Conservation (phyloP, 1,140 invertebrate genomes). For the Atta texana region DNA sequence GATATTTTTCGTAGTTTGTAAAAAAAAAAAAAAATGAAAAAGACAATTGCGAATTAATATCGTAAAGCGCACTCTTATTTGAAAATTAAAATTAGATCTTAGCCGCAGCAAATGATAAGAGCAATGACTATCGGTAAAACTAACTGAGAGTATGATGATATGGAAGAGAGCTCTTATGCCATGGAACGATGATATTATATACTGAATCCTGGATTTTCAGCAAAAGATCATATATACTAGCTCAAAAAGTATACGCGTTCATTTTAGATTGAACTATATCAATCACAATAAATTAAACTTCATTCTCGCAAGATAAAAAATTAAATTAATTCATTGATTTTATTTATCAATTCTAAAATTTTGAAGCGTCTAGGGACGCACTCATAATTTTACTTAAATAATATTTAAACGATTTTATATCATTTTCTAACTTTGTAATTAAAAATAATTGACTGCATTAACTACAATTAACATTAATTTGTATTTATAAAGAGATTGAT, state of each 20-base stretch:
- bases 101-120: slow-evolving; percentile 1
- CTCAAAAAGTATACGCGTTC: not conserved
- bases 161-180: slow-evolving; percentile 20
- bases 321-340: not conserved
- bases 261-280: not conserved
- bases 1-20: not conserved
- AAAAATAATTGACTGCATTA: not conserved
- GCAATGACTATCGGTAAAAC: slow-evolving; percentile 1
- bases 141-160: not conserved
- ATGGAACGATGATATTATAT: not conserved
- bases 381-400: slow-evolving; percentile 12
- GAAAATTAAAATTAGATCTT: slow-evolving; percentile 11
- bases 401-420: not conserved
- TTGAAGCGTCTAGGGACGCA: not conserved
- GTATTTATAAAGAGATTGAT: not conserved
- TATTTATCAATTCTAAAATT: not conserved
- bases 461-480: not conserved
- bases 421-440: not conserved
- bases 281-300: not conserved
- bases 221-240: not conserved
- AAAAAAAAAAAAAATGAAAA: not conserved
- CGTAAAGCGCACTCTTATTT: slow-evolving; percentile 10
- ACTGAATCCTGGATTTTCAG: slow-evolving; percentile 19
- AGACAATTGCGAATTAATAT: slow-evolving; percentile 5
- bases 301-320: not conserved